Percentiles rank a stretch among this genome's conserved stretches.
Evolutionary conservation across 1,140 invertebrate genomes (phyloP).

Genomic region (Orchestia grillus): DNA sequence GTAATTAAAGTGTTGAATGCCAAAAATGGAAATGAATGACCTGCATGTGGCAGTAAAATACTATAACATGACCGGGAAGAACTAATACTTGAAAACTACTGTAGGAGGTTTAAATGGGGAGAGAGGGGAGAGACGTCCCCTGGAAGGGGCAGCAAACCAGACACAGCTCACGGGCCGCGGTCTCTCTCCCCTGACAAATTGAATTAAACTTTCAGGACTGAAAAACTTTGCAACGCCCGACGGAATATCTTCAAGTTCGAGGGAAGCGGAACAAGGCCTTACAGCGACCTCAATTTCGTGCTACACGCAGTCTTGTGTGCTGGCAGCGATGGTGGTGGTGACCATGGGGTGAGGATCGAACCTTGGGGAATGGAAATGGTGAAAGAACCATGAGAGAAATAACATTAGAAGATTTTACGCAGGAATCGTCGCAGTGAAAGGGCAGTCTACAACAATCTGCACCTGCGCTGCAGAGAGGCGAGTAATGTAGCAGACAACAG

Average conservation of each 20-base stretch:
- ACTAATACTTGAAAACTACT: background rate
- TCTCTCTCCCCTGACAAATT: constrained; percentile 1
- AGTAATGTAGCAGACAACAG: no score
- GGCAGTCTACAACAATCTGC: background rate
- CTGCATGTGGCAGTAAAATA: background rate
- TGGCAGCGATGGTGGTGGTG: background rate
- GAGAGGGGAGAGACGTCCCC: background rate
- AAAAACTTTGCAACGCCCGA: background rate
- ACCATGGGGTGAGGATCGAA: background rate
- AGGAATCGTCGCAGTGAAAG: background rate
- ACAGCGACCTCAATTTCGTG: background rate
- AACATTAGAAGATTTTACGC: background rate
- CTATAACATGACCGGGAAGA: background rate
- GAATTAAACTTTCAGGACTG: constrained; percentile 25
- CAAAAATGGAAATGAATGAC: background rate
- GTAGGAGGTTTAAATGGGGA: background rate
- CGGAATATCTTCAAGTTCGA: constrained; percentile 47
- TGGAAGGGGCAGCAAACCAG: background rate
- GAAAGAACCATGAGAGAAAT: background rate
- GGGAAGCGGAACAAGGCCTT: background rate
- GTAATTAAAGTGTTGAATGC: no score
- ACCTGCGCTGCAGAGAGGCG: no score
- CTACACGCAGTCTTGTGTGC: background rate
- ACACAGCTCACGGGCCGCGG: background rate
- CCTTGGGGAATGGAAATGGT: background rate